Base-by-base conservation (phyloP, 2,797 vertebrate species). In the Arremon aurantiirostris region DNA sequence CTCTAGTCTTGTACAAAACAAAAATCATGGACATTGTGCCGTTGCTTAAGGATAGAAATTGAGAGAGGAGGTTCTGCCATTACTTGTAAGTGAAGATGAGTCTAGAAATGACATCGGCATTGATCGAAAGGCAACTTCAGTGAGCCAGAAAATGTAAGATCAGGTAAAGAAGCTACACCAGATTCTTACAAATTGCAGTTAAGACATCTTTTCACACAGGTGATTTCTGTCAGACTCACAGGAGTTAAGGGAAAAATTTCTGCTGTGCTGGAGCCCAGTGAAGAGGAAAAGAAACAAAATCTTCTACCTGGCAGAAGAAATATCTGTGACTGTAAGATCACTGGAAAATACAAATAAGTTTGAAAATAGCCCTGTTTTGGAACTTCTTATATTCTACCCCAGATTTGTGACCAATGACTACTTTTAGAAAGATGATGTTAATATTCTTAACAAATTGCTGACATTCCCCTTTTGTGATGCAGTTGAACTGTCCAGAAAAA, bases 41-140 rank as follows among this genome's bases (percentile, higher is more conserved):
- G 30, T 75, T 93, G 75, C 66, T 71, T 86, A 73, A 86, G 65
- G 63, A 82, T 64, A 90, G 77, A 90, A 93, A 83, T 61, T 23
- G 78, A 83, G 59, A 92, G 30, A 79, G 37, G 32, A 93, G 24
- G 57, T 82, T 94, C 80, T 96, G 52, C 34, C 26, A 14, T 77
- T 76, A 49, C 22, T 82, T 1, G 2, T 87, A 89, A 93, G 89
- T 89, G 64, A 93, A 71, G 50, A 86, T 37, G 6, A 92, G 27
- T 37, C 50, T 72, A 57, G 69, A 94, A 94, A 86, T 87, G 69
- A 73, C 77, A 94, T 59, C 87, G 75, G 61, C 41, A 34, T 79
- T 95, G 81, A 94, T 75, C 11, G 28, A 78, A 94, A 93, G 46
- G 35, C 68, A 95, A 57, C 32, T 73, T 87, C 82, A 82, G 59